Percentiles rank a stretch among this genome's conserved stretches.
Conservation (phyloP, 2,113 vertebrate genomes). For the Redunca redunca region DNA sequence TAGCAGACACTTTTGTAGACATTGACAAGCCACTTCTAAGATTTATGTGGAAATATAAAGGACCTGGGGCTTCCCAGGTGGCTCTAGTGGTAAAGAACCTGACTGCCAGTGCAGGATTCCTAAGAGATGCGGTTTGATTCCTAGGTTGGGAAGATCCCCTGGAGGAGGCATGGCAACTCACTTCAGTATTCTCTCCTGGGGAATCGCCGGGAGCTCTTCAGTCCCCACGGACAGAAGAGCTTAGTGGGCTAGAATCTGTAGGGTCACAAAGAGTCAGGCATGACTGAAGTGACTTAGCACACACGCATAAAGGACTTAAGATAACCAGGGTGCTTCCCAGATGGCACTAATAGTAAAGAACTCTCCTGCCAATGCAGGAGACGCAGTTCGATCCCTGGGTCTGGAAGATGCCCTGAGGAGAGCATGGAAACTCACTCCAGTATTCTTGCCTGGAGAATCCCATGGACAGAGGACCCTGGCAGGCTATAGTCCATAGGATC, state of each 20-base stretch:
- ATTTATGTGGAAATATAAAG: background rate
- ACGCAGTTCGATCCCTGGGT: background rate
- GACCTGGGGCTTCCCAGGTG: background rate
- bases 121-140: background rate
- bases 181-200: background rate
- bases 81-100: background rate
- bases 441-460: background rate
- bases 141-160: background rate
- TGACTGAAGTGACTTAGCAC: background rate
- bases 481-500: background rate
- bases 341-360: background rate
- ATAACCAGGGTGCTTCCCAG: background rate
- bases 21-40: background rate
- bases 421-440: background rate
- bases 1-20: background rate
- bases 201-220: background rate
- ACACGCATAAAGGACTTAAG: background rate
- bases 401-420: background rate
- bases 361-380: background rate
- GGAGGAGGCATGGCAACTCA: background rate
- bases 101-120: background rate
- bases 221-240: background rate
- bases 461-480: background rate
- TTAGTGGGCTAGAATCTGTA: background rate
- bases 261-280: background rate